phyloP scores from a whole-genome alignment of 2,888 invertebrate genomes.

The Andrena fulva region DNA sequence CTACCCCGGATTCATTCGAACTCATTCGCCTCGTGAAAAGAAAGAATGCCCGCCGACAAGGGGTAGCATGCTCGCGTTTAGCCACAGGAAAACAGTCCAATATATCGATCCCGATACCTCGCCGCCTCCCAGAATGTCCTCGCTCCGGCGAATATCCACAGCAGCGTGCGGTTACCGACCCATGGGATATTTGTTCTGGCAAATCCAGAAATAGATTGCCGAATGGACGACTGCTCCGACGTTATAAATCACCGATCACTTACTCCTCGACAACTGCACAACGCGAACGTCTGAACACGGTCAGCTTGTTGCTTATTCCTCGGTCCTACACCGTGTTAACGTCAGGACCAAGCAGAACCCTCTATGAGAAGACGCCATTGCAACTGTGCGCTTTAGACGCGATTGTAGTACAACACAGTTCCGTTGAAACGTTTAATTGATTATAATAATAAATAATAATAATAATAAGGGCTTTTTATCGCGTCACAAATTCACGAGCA shows the following conservation, averaged over 20 bases:
- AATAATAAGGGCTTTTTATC: no score
- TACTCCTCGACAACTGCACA: slow-evolving; percentile 39
- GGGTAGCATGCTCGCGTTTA: not conserved
- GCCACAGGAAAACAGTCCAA: slow-evolving; percentile 26
- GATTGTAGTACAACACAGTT: no score
- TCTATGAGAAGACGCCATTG: no score
- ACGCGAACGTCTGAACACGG: not conserved
- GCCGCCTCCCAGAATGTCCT: slow-evolving; percentile 8
- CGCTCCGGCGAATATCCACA: slow-evolving; percentile 19
- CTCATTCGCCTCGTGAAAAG: slow-evolving; percentile 17
- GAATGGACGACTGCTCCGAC: slow-evolving; percentile 20
- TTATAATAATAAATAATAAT: no score
- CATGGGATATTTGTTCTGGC: slow-evolving; percentile 53
- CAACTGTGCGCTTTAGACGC: no score
- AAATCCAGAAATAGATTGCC: slow-evolving; percentile 47
- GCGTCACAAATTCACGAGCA: no score
- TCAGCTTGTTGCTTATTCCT: slow-evolving; percentile 5
- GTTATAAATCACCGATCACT: slow-evolving; percentile 67
- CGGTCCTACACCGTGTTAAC: not conserved
- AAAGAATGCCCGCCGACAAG: not conserved
- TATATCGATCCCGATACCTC: slow-evolving; percentile 44
- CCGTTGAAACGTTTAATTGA: no score
- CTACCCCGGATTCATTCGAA: slow-evolving; percentile 10
- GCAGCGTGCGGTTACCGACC: slow-evolving; percentile 47
- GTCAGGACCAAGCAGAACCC: no score